Percentiles rank a stretch among this genome's conserved stretches.
phyloP scores from a whole-genome alignment of 2,888 invertebrate genomes.

The Thyatira batis region DNA sequence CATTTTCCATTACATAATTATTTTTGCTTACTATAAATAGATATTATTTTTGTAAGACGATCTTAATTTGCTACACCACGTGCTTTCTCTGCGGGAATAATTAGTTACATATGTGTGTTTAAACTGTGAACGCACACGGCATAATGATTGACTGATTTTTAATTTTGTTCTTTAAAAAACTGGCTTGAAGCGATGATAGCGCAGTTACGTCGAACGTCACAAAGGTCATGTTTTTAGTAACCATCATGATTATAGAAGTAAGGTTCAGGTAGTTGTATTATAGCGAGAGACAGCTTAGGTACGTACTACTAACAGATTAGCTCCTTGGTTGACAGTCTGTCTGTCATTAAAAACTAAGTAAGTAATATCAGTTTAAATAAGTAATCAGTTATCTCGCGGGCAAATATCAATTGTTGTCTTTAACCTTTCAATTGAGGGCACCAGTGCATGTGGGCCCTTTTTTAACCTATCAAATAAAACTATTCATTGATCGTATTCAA shows the following conservation, averaged over 20 bases:
- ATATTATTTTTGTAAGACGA: slow-evolving; percentile 20
- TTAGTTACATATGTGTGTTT: slow-evolving; percentile 34
- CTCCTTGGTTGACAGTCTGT: too few relatives aligned
- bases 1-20: background rate
- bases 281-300: too few relatives aligned
- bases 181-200: background rate
- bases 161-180: background rate
- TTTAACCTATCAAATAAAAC: slow-evolving; percentile 30
- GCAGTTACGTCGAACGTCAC: too few relatives aligned
- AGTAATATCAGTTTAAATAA: too few relatives aligned
- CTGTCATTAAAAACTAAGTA: too few relatives aligned
- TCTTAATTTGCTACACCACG: slow-evolving; percentile 20
- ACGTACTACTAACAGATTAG: too few relatives aligned
- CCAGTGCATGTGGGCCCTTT: slow-evolving; percentile 34
- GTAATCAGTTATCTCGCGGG: slow-evolving; percentile 28
- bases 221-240: too few relatives aligned
- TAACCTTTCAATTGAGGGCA: slow-evolving; percentile 44
- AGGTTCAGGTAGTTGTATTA: too few relatives aligned
- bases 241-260: too few relatives aligned
- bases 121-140: background rate
- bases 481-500: slow-evolving; percentile 35
- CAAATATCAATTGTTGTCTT: slow-evolving; percentile 45
- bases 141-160: background rate
- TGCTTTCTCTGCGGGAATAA: slow-evolving; percentile 26
- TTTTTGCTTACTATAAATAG: background rate